These are phyloP conservation scores for Bugulina stolonifera DNA, from an alignment of 2,888 invertebrate genomes.

Conservation along the genomic window DNA sequence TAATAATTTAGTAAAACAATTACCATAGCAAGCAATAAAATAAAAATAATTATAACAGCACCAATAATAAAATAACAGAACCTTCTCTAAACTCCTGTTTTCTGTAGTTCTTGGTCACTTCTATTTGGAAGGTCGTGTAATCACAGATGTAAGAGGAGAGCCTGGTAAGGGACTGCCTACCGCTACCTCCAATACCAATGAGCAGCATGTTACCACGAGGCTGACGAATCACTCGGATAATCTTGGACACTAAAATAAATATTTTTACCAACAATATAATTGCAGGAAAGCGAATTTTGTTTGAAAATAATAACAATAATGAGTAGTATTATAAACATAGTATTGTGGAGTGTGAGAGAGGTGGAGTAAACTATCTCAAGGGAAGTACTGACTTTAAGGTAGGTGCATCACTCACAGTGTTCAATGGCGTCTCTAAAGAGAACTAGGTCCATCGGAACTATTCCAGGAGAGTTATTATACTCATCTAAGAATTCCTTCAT, in stretches of 20 bases:
- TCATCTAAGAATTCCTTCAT: conserved; percentile 64
- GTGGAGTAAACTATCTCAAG: no score
- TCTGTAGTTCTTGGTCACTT: conserved; percentile 72
- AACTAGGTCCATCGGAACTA: conserved; percentile 73
- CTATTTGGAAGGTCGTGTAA: conserved; percentile 70
- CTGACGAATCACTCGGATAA: conserved; percentile 74
- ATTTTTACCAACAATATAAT: no score
- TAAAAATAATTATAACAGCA: no score
- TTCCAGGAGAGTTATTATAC: conserved; percentile 73
- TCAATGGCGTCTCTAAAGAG: conserved; percentile 80
- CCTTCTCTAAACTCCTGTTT: conserved; percentile 62
- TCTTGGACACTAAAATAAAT: conserved; percentile 62
- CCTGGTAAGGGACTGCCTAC: conserved; percentile 72
- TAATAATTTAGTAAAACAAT: no score
- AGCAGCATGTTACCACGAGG: conserved; percentile 76
- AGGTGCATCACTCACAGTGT: conserved; percentile 61
- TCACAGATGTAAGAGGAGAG: conserved; percentile 75
- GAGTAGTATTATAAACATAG: no score
- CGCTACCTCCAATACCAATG: conserved; percentile 79
- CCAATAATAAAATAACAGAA: no score
- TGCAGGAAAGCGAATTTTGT: no score
- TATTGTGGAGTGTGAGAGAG: no score
- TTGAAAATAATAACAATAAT: no score
- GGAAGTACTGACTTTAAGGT: no score
- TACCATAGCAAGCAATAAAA: no score